Evolutionary conservation across 2,113 vertebrate genomes (phyloP).

Genomic region (Cynoglossus semilaevis): DNA sequence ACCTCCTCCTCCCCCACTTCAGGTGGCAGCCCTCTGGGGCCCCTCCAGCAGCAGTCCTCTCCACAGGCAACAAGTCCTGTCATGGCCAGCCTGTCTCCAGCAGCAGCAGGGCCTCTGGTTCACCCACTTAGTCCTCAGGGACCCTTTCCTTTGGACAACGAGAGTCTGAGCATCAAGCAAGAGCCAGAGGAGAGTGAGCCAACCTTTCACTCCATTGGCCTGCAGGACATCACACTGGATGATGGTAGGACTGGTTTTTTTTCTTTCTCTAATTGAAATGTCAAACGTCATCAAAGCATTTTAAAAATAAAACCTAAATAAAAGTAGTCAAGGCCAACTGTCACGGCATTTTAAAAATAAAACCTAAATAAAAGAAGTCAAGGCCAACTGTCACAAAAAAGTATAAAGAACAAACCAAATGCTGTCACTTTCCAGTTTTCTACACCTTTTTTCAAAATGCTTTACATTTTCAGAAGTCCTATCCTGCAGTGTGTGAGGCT

Average conservation of each 20-base stretch:
- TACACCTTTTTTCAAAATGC: too few species aligned
- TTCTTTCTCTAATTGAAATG: background rate
- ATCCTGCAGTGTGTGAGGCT: background rate
- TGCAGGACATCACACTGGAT: slow-evolving; percentile 97
- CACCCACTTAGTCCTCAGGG: slow-evolving; percentile 81
- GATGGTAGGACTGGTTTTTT: slow-evolving; percentile 82
- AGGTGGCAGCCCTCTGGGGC: slow-evolving; percentile 75
- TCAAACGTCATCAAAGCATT: background rate
- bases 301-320: too few species aligned
- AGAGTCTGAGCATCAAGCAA: slow-evolving; percentile 87
- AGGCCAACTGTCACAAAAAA: too few species aligned
- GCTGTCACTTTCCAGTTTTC: too few species aligned
- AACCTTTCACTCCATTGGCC: slow-evolving; percentile 91
- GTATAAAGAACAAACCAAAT: too few species aligned
- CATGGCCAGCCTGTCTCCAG: slow-evolving; percentile 75
- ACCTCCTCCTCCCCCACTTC: slow-evolving; percentile 83
- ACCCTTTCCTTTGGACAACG: slow-evolving; percentile 80
- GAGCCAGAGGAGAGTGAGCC: slow-evolving; percentile 91
- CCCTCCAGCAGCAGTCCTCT: slow-evolving; percentile 75
- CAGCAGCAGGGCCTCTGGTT: slow-evolving; percentile 73
- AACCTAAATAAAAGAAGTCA: too few species aligned
- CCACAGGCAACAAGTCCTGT: slow-evolving; percentile 85
- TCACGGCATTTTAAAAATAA: too few species aligned
- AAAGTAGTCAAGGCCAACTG: too few species aligned
- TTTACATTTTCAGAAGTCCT: background rate